Percentiles rank a stretch among this genome's conserved stretches.
Evolutionary conservation across 2,888 invertebrate species (phyloP).

Genomic region (Encarsia formosa): DNA sequence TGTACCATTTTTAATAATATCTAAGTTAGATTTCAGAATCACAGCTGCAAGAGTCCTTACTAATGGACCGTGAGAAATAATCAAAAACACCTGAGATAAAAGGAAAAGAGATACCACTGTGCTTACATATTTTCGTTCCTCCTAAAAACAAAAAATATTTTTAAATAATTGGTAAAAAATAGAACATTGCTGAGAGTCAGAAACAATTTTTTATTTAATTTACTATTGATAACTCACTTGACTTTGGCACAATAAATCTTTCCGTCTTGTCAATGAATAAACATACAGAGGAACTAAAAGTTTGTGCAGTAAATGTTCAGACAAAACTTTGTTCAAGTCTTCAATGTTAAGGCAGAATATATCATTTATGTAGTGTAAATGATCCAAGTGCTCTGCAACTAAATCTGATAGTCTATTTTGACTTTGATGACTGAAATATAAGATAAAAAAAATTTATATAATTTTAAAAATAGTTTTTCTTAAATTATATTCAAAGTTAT

Average conservation of each 20-base stretch:
- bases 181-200: no score
- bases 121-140: conserved; percentile 55
- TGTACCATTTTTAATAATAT: conserved; percentile 66
- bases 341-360: conserved; percentile 89
- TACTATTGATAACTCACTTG: conserved; percentile 52
- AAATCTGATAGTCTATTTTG: conserved; percentile 86
- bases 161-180: not conserved
- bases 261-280: conserved; percentile 69
- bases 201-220: no score
- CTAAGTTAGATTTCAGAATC: conserved; percentile 77
- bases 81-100: conserved; percentile 91
- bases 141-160: conserved; percentile 31
- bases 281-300: conserved; percentile 91
- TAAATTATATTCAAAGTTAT: no score
- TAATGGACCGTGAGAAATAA: conserved; percentile 85
- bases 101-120: conserved; percentile 88
- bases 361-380: conserved; percentile 95
- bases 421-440: conserved; percentile 75
- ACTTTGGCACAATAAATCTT: conserved; percentile 39
- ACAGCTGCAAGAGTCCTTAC: conserved; percentile 88
- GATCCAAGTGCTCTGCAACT: conserved; percentile 95
- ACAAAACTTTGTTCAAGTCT: conserved; percentile 87
- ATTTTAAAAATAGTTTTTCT: conserved; percentile 28
- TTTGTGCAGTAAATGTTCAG: conserved; percentile 90
- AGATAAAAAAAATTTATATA: conserved; percentile 10